These are phyloP conservation scores for Acleris literana DNA, from an alignment of 2,888 invertebrate species.

Conservation along the genomic window DNA sequence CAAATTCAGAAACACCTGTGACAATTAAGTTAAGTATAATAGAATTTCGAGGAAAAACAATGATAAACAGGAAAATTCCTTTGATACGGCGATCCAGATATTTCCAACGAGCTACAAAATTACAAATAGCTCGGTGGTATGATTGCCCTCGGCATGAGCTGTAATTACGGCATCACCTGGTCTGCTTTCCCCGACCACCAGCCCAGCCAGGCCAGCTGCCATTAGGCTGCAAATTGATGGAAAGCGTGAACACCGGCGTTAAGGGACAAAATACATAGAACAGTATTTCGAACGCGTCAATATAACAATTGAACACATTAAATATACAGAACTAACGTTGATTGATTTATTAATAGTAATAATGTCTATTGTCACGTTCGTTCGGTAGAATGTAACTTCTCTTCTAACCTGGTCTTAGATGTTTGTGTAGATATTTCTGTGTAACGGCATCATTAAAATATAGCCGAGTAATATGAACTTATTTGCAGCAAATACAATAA, in stretches of 20 bases:
- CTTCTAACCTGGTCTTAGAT: too few species aligned
- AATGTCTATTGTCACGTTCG: too few species aligned
- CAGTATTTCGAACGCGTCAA: too few species aligned
- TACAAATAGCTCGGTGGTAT: conserved; percentile 1
- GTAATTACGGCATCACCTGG: conserved; percentile 21
- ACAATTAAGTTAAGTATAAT: conserved; percentile 2
- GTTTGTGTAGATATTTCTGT: too few species aligned
- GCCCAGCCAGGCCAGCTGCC: neutral
- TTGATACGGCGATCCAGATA: neutral
- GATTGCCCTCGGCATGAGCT: conserved; percentile 16
- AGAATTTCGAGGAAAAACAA: neutral
- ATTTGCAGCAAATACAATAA: neutral
- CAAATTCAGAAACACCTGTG: conserved; percentile 18
- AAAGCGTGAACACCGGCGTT: conserved; percentile 27
- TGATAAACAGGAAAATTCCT: neutral
- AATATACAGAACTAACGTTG: too few species aligned
- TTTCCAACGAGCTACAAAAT: conserved; percentile 15
- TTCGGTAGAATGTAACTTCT: too few species aligned
- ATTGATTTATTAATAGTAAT: too few species aligned
- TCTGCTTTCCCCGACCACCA: conserved; percentile 30
- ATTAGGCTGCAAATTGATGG: conserved; percentile 31
- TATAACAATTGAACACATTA: too few species aligned
- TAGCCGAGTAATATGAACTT: neutral
- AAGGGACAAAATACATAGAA: too few species aligned
- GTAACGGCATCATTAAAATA: too few species aligned